These are phyloP conservation scores for Neotoxoptera formosana DNA, from an alignment of 1,140 invertebrate genomes.

Conservation along the genomic window DNA sequence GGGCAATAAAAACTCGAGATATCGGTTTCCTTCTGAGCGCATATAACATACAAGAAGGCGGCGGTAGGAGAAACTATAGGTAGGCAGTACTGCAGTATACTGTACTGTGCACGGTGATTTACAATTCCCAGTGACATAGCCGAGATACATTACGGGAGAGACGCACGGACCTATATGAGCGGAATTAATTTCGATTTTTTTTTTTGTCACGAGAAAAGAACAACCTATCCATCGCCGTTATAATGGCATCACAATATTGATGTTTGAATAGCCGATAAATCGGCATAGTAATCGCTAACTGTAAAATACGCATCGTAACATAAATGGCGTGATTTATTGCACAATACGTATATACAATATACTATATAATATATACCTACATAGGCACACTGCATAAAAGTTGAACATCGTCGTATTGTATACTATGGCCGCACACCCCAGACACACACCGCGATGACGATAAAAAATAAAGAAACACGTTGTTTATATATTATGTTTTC, in stretches of 20 bases:
- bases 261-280: conserved; percentile 19
- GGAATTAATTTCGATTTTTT: conserved; percentile 28
- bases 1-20: conserved; percentile 31
- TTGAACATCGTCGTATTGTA: not conserved
- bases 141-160: not conserved
- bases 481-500: not conserved
- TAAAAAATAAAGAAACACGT: conserved; percentile 2
- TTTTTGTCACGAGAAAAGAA: not conserved
- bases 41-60: not conserved
- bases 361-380: not conserved
- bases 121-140: not conserved
- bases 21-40: not conserved
- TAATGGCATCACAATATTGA: conserved; percentile 6
- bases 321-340: not conserved
- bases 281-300: not conserved
- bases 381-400: not conserved
- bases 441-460: not conserved
- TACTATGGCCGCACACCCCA: not conserved
- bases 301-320: not conserved
- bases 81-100: not conserved
- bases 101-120: conserved; percentile 7
- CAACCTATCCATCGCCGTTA: too few species aligned
- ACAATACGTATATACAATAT: too few species aligned
- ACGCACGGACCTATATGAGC: not conserved
- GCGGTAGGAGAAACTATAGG: not conserved